These are phyloP conservation scores for Petrocephalus microphthalmus DNA, from an alignment of 2,113 vertebrate species.

Conservation along the genomic window DNA sequence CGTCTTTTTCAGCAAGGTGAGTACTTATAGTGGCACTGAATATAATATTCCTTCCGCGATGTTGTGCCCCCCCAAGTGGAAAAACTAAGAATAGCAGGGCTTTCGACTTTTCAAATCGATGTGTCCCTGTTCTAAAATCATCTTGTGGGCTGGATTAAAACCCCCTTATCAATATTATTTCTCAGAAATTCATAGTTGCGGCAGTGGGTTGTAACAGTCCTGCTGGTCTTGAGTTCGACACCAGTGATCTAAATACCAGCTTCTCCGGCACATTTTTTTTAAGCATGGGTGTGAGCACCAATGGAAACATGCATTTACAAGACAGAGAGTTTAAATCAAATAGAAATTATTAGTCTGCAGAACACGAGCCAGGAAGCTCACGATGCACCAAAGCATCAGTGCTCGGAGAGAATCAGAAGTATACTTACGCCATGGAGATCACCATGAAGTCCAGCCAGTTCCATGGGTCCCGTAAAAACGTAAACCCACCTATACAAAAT, in stretches of 20 bases:
- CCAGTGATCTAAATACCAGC: background rate
- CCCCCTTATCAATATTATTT: background rate
- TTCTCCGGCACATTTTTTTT: background rate
- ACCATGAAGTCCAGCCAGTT: slow-evolving; percentile 99
- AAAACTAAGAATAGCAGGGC: background rate
- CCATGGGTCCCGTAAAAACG: slow-evolving; percentile 92
- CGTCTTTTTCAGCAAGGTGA: background rate
- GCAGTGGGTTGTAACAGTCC: background rate
- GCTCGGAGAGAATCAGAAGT: background rate
- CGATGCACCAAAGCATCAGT: background rate
- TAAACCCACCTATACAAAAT: slow-evolving; percentile 92
- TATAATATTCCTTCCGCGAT: background rate
- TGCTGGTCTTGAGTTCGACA: background rate
- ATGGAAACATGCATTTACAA: background rate
- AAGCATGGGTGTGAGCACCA: background rate
- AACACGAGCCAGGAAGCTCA: background rate
- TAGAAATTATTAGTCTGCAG: background rate
- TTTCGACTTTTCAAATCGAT: background rate
- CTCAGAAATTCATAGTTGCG: background rate
- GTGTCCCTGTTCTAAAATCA: background rate
- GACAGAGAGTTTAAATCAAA: background rate
- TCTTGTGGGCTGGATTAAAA: background rate
- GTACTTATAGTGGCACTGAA: background rate
- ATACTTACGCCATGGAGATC: slow-evolving; percentile 98
- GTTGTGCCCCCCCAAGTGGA: background rate